phyloP scores from a whole-genome alignment of 2,113 vertebrate genomes.

The Anolis carolinensis region DNA sequence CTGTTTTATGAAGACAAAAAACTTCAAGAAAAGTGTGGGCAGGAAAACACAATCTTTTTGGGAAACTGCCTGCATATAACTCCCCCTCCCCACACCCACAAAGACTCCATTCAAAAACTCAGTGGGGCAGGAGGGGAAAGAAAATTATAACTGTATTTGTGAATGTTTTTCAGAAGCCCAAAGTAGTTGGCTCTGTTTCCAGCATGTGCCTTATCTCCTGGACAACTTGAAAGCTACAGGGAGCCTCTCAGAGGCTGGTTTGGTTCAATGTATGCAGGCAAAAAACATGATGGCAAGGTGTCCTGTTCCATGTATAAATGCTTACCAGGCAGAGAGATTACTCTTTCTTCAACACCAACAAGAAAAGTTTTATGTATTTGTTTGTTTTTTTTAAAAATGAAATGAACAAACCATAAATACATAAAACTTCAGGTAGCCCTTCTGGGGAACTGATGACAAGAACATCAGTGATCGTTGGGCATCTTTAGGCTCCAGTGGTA shows the following conservation, averaged over 20 bases:
- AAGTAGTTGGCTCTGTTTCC: background rate
- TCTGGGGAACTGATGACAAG: background rate
- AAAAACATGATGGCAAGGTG: background rate
- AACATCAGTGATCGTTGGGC: background rate
- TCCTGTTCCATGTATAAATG: background rate
- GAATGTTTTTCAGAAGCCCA: background rate
- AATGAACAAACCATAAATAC: no score
- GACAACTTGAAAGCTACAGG: background rate
- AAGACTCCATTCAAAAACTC: background rate
- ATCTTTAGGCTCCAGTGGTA: background rate
- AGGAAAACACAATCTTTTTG: background rate
- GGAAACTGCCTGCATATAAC: background rate
- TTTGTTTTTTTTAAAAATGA: no score
- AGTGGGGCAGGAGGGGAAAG: background rate
- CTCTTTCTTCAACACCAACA: background rate
- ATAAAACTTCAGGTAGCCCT: no score
- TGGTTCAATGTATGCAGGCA: background rate
- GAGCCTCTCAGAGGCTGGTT: background rate
- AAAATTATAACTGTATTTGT: background rate
- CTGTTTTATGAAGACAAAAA: background rate
- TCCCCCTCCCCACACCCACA: background rate
- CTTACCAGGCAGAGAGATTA: background rate
- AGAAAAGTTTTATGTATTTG: no score
- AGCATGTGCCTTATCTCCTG: background rate
- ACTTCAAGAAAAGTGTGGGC: background rate